Base-by-base conservation (phyloP, 2,888 invertebrate genomes). In the Cistogaster globosa region DNA sequence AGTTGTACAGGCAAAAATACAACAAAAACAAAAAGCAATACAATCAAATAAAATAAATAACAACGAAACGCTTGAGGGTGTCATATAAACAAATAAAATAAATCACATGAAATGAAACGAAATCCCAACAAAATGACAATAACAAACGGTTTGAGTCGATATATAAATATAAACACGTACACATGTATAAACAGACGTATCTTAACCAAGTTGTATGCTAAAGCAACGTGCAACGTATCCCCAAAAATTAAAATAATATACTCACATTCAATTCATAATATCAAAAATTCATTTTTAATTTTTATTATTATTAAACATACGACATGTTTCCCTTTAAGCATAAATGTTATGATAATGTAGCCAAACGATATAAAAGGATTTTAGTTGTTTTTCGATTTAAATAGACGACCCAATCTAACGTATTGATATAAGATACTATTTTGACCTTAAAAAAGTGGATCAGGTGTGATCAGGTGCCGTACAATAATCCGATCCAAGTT, bases 21-120 rank as follows among this genome's bases (percentile, higher is more conserved):
- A 71, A 57, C 22, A 79, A 78, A 22, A 69, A 69, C 38, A 69
- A 77, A 32, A 78, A 67, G 57, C 53, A 62, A 78, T 62, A 69
- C 48, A 68, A 12, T 12, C 42, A 77, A 67, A 67, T 53, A 42
- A 78, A 42, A 72, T 58, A 74, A 80, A 45, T 60, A 55, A 68
- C 57, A 68, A 79, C 36, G 71, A 65, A 82, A 62, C 90, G 90
- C 90, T 90, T 91, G 89, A 91, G 89, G 89, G 91, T 91, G 90
- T 89, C 90, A 90, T 88, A 89, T 89, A 91, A 90, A 89, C 90
- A 91, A 91, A 91, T 91, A 91, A 91, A 91, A 91, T 91, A 91
- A 91, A 91, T 91, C 91, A 91, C 83, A 86, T 84, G 85, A 84
- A 77, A 77, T 58, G 60, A 36, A 84, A 63, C 68, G 60, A 80